phyloP scores from a whole-genome alignment of 1,140 invertebrate genomes.

The Drosophila saltans region DNA sequence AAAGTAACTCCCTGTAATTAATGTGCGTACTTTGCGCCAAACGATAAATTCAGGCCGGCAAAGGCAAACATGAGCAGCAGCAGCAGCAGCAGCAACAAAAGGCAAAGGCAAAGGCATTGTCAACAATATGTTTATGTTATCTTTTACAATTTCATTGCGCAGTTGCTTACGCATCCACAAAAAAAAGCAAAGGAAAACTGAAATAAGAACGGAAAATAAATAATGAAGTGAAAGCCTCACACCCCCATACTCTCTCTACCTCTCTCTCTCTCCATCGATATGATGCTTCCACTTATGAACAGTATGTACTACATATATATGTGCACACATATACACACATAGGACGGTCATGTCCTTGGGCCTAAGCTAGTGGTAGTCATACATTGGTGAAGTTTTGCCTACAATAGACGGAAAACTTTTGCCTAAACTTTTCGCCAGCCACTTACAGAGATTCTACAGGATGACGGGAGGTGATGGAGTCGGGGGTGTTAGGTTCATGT shows the following conservation, averaged over 20 bases:
- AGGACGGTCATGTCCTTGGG: conserved; percentile 28
- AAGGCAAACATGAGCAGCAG: conserved; percentile 39
- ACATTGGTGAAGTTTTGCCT: conserved; percentile 66
- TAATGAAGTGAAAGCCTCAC: conserved; percentile 68
- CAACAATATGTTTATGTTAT: conserved; percentile 79
- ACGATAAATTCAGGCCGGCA: conserved; percentile 64
- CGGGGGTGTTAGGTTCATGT: conserved; percentile 39
- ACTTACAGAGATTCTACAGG: conserved; percentile 35
- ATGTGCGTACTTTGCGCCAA: conserved; percentile 78
- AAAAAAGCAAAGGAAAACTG: conserved; percentile 21
- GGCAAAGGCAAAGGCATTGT: conserved; percentile 37
- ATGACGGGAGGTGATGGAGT: neutral
- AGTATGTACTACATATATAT: neutral
- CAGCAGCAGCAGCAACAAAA: conserved; percentile 14
- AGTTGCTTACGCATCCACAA: conserved; percentile 23
- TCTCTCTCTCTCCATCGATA: neutral
- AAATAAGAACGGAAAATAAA: conserved; percentile 46
- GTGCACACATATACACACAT: neutral
- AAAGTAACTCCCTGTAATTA: conserved; percentile 80
- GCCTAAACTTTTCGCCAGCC: conserved; percentile 65
- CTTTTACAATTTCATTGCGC: conserved; percentile 75
- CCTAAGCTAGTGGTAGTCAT: conserved; percentile 67
- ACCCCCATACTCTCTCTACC: neutral
- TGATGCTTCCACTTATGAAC: conserved; percentile 19
- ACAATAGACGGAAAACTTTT: conserved; percentile 45